Conservation (phyloP, 2,888 invertebrate genomes). For the Dione vanillae region DNA sequence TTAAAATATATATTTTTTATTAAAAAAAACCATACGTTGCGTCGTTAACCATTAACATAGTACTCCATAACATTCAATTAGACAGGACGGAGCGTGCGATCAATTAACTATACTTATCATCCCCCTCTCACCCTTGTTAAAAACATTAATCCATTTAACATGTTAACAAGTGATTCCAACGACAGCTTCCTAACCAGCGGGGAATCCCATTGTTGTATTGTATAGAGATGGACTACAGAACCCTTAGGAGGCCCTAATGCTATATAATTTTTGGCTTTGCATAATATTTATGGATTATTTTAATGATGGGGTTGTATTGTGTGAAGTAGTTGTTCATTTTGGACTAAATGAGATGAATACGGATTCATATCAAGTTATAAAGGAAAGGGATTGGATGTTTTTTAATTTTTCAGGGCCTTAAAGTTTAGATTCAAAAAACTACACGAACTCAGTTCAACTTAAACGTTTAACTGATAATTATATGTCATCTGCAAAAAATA, state of each 20-base stretch:
- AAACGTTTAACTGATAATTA: too few species aligned
- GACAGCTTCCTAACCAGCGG: conserved; percentile 29
- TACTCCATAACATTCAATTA: conserved; percentile 20
- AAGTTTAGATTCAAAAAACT: too few species aligned
- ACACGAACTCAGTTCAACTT: too few species aligned
- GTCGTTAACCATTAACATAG: background rate
- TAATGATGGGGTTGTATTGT: background rate
- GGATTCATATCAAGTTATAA: background rate
- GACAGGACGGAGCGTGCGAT: background rate
- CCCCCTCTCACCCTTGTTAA: conserved; percentile 14
- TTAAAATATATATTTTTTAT: background rate
- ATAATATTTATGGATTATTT: conserved; percentile 20
- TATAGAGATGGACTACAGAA: background rate
- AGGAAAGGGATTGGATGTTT: too few species aligned
- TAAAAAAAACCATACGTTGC: background rate
- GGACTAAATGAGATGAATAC: background rate
- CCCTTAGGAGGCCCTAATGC: conserved; percentile 8
- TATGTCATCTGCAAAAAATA: too few species aligned
- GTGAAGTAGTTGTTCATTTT: background rate
- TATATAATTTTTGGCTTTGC: conserved; percentile 17
- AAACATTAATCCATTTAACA: conserved; percentile 32
- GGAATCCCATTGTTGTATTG: conserved; percentile 24
- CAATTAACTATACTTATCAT: conserved; percentile 17
- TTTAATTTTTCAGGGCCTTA: too few species aligned
- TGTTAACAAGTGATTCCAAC: conserved; percentile 28